Base-by-base conservation (phyloP, 23 tunicate genomes). In the Trididemnum miniatum region DNA sequence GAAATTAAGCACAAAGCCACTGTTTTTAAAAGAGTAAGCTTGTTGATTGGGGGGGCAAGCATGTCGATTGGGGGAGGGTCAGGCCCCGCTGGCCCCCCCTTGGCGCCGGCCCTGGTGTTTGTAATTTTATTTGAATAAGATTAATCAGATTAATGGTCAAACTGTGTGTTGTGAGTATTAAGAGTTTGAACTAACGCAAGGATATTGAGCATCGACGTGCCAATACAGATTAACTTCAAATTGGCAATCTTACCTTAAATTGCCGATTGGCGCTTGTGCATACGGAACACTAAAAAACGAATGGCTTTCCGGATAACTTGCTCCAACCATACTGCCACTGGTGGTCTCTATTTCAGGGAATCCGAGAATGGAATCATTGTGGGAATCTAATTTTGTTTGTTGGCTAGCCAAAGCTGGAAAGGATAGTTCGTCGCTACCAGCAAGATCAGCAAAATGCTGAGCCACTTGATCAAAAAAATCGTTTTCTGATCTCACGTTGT, bases 251-350 rank as follows among this genome's bases (percentile, higher is more conserved):
- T 27, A 77, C 82, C 82, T 77, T 51, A 77, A 32, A 5, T 77
- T 29, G 26, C 36, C 36, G 20, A 54, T 31, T 18, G 97, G 92
- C 1, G 88, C 78, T 59, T 74, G 82, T 30, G 86, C 98, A 39
- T 83, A 93, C 0, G 93, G 98, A 34, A 93, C 62, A 60, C 91
- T 65, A 63, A 84, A 88, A 52, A 93, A 93, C 26, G 89, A 80
- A 76, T 93, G 98, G 35, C 86, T 85, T 81, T 83, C 83, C 33
- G 82, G 71, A 35, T 51, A 30, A 30, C 87, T 84, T 37, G 71
- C 63, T 71, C 98, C 98, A 31, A 35, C 27, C 25, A 93, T 83
- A 1, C 24, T 32, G 32, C 93, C 98, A 52, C 71, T 78, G 4
- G 76, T 34, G 22, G 88, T 73, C 22, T 59, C 29, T 25, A 93